Evolutionary conservation across 2,888 invertebrate species (phyloP).

Genomic region (Cordilura impudica): DNA sequence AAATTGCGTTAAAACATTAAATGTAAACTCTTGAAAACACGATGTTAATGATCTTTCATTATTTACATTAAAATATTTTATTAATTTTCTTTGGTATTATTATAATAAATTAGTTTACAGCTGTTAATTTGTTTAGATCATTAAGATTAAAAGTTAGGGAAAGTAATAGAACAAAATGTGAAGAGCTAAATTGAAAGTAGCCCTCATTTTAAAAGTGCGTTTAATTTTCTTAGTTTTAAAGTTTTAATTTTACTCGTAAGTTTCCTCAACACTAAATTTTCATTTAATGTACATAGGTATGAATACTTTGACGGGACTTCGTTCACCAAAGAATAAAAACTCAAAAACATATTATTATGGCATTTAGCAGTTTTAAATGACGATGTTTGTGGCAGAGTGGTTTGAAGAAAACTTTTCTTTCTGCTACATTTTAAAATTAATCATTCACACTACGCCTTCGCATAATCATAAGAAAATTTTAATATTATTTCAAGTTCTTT

Average conservation of each 20-base stretch:
- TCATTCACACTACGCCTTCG: slow-evolving; percentile 70
- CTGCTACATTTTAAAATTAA: slow-evolving; percentile 65
- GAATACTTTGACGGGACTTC: no score
- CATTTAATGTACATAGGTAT: not conserved
- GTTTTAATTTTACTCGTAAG: no score
- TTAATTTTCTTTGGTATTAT: not conserved
- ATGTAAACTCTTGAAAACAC: no score
- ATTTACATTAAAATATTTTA: not conserved
- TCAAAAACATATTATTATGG: slow-evolving; percentile 69
- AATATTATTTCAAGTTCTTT: slow-evolving; percentile 14
- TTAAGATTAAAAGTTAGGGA: slow-evolving; percentile 34
- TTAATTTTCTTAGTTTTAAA: slow-evolving; percentile 23
- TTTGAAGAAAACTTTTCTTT: slow-evolving; percentile 5
- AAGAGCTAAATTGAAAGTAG: not conserved
- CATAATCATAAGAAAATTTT: slow-evolving; percentile 33
- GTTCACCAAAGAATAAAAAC: not conserved
- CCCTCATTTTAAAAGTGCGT: slow-evolving; percentile 51
- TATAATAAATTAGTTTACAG: slow-evolving; percentile 47
- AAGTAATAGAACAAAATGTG: not conserved
- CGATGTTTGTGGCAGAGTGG: slow-evolving; percentile 44
- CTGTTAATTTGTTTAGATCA: slow-evolving; percentile 59
- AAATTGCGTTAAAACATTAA: no score
- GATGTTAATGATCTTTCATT: not conserved
- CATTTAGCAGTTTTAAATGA: slow-evolving; percentile 74
- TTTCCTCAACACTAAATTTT: slow-evolving; percentile 1